Percentiles rank a stretch among this genome's conserved stretches.
phyloP scores from a whole-genome alignment of 53 echinoderm and acorn worm genomes.

The Temnopleurus reevesii region DNA sequence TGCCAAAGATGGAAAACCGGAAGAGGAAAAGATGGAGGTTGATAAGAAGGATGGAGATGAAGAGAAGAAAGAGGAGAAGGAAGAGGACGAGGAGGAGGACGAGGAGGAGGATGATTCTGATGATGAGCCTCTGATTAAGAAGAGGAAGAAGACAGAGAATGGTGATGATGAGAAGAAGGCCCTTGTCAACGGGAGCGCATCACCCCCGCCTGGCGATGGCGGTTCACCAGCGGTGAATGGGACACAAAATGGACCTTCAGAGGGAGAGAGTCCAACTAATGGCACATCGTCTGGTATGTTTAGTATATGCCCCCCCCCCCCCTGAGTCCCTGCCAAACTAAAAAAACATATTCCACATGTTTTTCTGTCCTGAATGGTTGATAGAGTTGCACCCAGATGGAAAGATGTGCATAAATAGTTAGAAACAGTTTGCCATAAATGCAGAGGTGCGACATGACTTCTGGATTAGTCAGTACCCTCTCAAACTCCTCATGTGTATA shows the following conservation, averaged over 20 bases:
- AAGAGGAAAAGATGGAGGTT: background rate
- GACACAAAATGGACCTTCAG: slow-evolving; percentile 1
- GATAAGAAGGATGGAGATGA: background rate
- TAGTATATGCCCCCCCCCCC: background rate
- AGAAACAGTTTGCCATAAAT: too few relatives aligned
- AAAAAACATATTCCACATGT: background rate
- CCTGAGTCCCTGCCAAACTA: background rate
- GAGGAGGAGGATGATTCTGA: background rate
- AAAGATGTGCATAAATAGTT: too few relatives aligned
- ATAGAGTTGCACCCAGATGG: too few relatives aligned
- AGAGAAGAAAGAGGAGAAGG: background rate
- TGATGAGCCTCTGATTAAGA: background rate
- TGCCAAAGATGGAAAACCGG: background rate
- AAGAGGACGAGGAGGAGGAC: background rate
- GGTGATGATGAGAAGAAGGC: background rate
- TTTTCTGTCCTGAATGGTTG: too few relatives aligned
- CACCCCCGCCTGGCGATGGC: slow-evolving; percentile 28
- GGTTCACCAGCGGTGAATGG: slow-evolving; percentile 17
- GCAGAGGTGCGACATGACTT: too few relatives aligned
- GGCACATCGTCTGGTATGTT: slow-evolving; percentile 21
- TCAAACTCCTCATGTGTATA: too few relatives aligned
- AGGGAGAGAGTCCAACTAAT: slow-evolving; percentile 34
- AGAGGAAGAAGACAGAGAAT: background rate
- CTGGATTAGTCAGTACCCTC: too few relatives aligned
- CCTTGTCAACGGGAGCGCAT: slow-evolving; percentile 41